phyloP scores from a whole-genome alignment of 2,888 invertebrate species.

The Synergus japonicus region DNA sequence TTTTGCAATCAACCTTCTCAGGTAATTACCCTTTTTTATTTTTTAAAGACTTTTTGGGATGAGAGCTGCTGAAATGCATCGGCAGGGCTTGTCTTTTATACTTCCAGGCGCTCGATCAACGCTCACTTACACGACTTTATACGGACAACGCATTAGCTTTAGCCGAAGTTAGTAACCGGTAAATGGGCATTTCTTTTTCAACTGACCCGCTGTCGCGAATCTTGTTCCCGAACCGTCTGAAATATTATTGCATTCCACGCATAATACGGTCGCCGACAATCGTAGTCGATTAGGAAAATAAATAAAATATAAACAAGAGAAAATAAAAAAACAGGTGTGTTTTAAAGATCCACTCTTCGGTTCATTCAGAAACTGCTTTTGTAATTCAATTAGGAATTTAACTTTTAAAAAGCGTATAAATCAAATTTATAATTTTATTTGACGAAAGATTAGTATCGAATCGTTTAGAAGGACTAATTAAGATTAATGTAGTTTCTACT shows the following conservation, averaged over 20 bases:
- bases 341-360: neutral
- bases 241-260: conserved; percentile 50
- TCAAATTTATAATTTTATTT: neutral
- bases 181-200: conserved; percentile 52
- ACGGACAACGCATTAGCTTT: conserved; percentile 55
- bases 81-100: conserved; percentile 48
- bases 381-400: neutral
- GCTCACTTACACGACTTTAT: conserved; percentile 41
- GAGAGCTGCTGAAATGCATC: conserved; percentile 53
- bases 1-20: neutral
- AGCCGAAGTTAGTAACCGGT: conserved; percentile 49
- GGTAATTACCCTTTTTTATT: neutral
- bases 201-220: conserved; percentile 50
- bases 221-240: conserved; percentile 51
- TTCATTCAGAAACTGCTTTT: neutral
- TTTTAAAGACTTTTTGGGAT: neutral
- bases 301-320: conserved; percentile 11
- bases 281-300: neutral
- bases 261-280: conserved; percentile 33
- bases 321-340: neutral
- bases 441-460: neutral
- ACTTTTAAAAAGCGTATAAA: neutral
- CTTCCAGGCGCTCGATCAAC: conserved; percentile 47
- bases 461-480: neutral
- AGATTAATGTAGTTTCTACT: neutral